Evolutionary conservation across 2,113 vertebrate species (phyloP).

Genomic region (Petrocephalus zakoni): DNA sequence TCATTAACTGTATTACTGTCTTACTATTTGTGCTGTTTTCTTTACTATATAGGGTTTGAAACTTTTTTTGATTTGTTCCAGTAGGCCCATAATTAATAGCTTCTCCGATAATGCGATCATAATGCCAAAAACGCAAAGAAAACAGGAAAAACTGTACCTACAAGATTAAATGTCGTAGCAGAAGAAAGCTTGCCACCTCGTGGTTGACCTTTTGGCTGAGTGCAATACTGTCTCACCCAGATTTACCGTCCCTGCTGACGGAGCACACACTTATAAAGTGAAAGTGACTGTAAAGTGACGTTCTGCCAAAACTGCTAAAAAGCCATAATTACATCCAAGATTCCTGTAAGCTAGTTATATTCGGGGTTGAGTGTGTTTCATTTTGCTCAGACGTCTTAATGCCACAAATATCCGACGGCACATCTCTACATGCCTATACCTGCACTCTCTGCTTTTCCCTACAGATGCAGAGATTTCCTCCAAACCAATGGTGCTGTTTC

Average conservation of each 20-base stretch:
- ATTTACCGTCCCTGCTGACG: not conserved
- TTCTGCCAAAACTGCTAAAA: not conserved
- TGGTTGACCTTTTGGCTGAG: constrained; percentile 34
- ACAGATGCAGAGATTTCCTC: constrained; percentile 96
- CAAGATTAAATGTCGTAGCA: not conserved
- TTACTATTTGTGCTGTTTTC: not conserved
- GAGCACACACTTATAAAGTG: not conserved
- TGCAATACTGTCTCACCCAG: not conserved
- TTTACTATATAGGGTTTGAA: not conserved
- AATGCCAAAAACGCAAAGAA: not conserved
- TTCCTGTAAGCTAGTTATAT: not conserved
- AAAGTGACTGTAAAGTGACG: not conserved
- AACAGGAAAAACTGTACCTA: not conserved
- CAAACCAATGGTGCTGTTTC: constrained; percentile 96
- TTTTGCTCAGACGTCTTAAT: not conserved
- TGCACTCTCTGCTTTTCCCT: not conserved
- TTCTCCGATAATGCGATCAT: not conserved
- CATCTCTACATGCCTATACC: not conserved
- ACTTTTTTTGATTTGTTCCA: not conserved
- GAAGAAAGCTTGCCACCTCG: constrained; percentile 42
- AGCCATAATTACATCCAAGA: not conserved
- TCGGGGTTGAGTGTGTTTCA: not conserved
- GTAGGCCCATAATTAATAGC: not conserved
- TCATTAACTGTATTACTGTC: not conserved
- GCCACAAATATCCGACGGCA: not conserved